Conservation (phyloP, 2,888 invertebrate species). For the Priocnemis perturbator region DNA sequence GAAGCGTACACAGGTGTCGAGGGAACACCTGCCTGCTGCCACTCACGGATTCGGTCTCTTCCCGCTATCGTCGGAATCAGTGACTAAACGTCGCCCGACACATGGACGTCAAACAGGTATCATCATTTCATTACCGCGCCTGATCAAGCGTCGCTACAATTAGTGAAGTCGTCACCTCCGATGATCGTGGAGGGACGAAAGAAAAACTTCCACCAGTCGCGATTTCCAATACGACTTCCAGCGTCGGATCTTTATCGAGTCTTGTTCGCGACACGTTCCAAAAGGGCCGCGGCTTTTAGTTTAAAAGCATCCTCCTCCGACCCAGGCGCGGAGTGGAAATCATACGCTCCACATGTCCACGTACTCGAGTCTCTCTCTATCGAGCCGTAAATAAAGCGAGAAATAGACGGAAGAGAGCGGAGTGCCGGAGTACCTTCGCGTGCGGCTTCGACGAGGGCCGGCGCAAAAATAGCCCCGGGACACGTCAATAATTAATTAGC, state of each 20-base stretch:
- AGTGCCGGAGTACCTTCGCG: slow-evolving; percentile 9
- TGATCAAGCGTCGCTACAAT: background rate
- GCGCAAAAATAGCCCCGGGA: slow-evolving; percentile 64
- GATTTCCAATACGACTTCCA: no score
- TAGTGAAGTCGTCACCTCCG: slow-evolving; percentile 5
- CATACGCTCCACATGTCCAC: background rate
- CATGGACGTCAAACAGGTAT: background rate
- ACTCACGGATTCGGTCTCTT: slow-evolving; percentile 18
- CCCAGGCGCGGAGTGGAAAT: no score
- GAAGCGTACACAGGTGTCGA: slow-evolving; percentile 41
- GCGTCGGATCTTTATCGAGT: background rate
- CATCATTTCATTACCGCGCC: background rate
- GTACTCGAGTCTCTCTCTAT: background rate
- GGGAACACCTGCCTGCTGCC: slow-evolving; percentile 39
- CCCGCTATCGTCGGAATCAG: slow-evolving; percentile 9
- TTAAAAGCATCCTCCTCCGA: no score
- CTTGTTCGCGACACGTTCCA: background rate
- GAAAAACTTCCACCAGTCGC: no score
- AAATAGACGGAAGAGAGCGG: background rate
- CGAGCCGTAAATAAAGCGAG: slow-evolving; percentile 9
- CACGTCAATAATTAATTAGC: slow-evolving; percentile 72
- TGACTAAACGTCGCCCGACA: slow-evolving; percentile 24
- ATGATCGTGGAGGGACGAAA: no score
- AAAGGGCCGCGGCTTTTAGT: no score
- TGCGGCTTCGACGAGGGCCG: slow-evolving; percentile 50